phyloP scores from a whole-genome alignment of 2,797 vertebrate genomes.

The Bryconaethiops microstoma region DNA sequence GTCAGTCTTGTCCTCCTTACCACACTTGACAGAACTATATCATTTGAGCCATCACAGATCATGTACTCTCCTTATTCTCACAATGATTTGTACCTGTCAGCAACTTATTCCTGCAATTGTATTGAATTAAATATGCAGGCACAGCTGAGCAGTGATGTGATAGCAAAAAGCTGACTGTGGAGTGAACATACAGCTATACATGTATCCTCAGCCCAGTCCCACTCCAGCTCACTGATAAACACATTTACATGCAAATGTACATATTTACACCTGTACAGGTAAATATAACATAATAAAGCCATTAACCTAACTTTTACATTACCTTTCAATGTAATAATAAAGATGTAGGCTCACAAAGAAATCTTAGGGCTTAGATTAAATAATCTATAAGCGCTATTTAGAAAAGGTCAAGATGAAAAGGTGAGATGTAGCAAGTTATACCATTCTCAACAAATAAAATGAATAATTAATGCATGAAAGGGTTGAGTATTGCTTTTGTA shows the following conservation, averaged over 20 bases:
- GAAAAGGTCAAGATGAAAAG: neutral
- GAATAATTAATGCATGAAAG: neutral
- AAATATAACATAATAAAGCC: neutral
- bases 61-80: conserved; percentile 10
- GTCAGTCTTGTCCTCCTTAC: neutral
- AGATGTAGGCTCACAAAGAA: neutral
- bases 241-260: neutral
- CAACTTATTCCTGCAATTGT: neutral
- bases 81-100: conserved; percentile 28
- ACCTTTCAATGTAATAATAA: neutral
- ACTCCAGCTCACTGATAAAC: neutral
- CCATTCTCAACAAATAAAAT: neutral
- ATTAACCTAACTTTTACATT: neutral
- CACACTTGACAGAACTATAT: conserved; percentile 25
- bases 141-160: conserved; percentile 5
- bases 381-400: neutral
- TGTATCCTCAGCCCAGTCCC: neutral
- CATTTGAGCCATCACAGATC: conserved; percentile 14
- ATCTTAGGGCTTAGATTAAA: neutral
- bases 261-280: neutral
- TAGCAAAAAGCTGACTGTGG: neutral
- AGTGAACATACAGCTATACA: conserved; percentile 6
- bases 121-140: conserved; percentile 49
- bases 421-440: neutral
- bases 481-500: neutral